Base-by-base conservation (phyloP, 2,888 invertebrate genomes). In the Caenorhabditis sp. region DNA sequence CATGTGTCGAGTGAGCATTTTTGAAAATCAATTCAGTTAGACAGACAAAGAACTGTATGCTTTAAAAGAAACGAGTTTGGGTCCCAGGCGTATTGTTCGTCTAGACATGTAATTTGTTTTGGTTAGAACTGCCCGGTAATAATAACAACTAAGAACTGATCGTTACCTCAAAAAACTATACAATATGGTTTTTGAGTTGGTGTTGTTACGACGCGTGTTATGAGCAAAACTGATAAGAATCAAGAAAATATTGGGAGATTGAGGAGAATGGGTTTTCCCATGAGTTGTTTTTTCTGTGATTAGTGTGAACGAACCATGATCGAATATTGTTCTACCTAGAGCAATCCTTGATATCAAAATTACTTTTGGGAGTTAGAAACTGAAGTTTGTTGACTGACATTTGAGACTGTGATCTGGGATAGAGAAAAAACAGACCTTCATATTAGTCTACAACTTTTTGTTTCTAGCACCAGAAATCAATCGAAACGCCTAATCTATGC, bases 401-500 rank as follows among this genome's bases (percentile, higher is more conserved):
- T 8, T 35, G 7, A 59, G 22, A 38, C 19, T 35, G n/a, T 35
- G 19, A 38, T 12, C 3, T 3, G 10, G 16, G 38, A 22, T 6
- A 1, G 2, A 38, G 8, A 38, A 10, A 16, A 19, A 19, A 38
- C 58, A 59, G 12, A 5, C 31, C 31, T n/a, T 19, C 12, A 6
- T 38, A 38, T 38, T 38, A 38, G 6, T 38, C 38, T 38, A 12
- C 6, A 38, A 47, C 19, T 1, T 54, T 26, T 28, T 26, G n/a
- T n/a, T n/a, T 58, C 31, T 28, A 14, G 14, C 38, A 61, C 22
- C 61, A 61, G 22, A 41, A 61, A 61, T 41, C 61, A 14, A 22
- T 24, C 1, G 19, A 59, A 35, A 38, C 12, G 56, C 28, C n/a
- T 56, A 56, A 56, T 26, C 56, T 28, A 28, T n/a, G n/a, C n/a